phyloP scores from a whole-genome alignment of 2,888 invertebrate genomes.

The Fissipunctia ypsillon region DNA sequence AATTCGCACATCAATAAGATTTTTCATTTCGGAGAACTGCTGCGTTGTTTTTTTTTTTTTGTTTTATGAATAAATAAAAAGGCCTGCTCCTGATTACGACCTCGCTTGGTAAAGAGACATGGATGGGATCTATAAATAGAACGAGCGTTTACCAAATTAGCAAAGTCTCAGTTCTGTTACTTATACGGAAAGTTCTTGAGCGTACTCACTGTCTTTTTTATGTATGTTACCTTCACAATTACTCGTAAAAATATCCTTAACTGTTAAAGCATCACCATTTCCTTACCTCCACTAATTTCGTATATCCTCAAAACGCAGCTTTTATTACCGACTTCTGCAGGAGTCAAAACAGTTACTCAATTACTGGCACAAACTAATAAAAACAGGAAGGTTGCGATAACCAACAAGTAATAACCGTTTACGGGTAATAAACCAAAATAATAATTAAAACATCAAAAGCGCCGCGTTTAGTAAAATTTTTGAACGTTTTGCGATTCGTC shows the following conservation, averaged over 20 bases:
- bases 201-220: neutral
- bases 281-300: conserved; percentile 25
- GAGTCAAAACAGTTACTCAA: conserved; percentile 62
- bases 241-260: conserved; percentile 2
- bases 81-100: neutral
- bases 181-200: neutral
- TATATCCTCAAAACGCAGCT: conserved; percentile 29
- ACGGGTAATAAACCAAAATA: conserved; percentile 77
- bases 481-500: conserved; percentile 65
- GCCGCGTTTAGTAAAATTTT: conserved; percentile 68
- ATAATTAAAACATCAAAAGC: conserved; percentile 74
- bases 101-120: neutral
- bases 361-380: conserved; percentile 63
- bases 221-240: neutral
- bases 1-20: too few species aligned
- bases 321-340: conserved; percentile 54
- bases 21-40: too few species aligned
- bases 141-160: too few species aligned
- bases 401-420: conserved; percentile 68
- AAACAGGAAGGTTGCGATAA: conserved; percentile 65
- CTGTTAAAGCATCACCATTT: conserved; percentile 14
- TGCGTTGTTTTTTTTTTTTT: neutral
- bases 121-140: neutral
- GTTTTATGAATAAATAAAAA: neutral
- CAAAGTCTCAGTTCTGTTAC: neutral